Percentiles rank a stretch among this genome's conserved stretches.
Conservation (phyloP, 2,888 invertebrate genomes). For the Tenthredo distinguenda region DNA sequence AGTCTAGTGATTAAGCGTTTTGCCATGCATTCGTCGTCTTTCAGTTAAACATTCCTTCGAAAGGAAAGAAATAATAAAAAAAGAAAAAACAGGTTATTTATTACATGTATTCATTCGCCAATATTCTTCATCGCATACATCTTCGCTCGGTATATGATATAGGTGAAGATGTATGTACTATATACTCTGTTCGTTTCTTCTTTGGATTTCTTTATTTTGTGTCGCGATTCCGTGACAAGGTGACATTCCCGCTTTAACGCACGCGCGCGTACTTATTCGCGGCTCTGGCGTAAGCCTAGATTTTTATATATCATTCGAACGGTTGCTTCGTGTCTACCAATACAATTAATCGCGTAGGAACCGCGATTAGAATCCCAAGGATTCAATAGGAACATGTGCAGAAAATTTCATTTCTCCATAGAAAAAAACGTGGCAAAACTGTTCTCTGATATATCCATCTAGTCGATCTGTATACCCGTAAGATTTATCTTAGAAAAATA, state of each 20-base stretch:
- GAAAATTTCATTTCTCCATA: too few species aligned
- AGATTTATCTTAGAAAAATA: too few species aligned
- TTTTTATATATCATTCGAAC: not conserved
- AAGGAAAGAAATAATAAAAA: not conserved
- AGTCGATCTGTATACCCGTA: too few species aligned
- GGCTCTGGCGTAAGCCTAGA: conserved; percentile 47
- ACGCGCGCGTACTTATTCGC: conserved; percentile 55
- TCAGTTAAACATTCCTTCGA: not conserved
- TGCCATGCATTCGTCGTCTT: not conserved
- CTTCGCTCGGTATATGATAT: not conserved
- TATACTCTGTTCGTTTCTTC: not conserved
- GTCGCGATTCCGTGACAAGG: conserved; percentile 32
- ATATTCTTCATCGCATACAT: not conserved
- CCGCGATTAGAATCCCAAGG: too few species aligned
- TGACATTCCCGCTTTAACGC: conserved; percentile 41
- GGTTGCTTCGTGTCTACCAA: too few species aligned
- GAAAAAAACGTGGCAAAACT: too few species aligned
- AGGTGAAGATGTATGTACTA: not conserved
- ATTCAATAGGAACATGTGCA: too few species aligned
- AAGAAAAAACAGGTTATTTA: not conserved
- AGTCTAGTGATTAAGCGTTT: not conserved
- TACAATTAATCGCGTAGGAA: too few species aligned
- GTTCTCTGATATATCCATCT: too few species aligned
- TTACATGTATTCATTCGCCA: not conserved
- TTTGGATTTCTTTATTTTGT: conserved; percentile 2